A percentile compares a stretch with the other conserved stretches of the same genome.
Evolutionary conservation across 2,888 invertebrate genomes (phyloP).

Genomic region (Euzophera pinguis): DNA sequence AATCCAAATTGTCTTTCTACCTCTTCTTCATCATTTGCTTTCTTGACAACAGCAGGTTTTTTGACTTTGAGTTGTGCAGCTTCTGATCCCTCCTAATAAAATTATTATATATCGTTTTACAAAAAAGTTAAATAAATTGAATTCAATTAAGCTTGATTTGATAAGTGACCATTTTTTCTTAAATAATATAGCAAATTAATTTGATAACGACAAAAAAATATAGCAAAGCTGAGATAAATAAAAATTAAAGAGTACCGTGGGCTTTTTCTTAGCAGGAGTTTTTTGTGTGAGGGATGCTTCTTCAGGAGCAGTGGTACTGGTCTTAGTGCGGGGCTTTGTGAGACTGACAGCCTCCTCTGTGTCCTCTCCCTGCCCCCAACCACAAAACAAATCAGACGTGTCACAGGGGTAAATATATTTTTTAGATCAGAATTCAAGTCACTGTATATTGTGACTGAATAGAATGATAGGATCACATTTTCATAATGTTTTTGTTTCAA

Average conservation of each 20-base stretch:
- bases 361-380: constrained; percentile 65
- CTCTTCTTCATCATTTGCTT: constrained; percentile 60
- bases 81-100: constrained; percentile 66
- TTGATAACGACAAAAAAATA: too few species aligned
- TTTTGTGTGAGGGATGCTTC: constrained; percentile 75
- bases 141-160: too few species aligned
- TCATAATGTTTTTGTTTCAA: constrained; percentile 21
- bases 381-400: constrained; percentile 37
- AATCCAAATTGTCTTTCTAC: constrained; percentile 39
- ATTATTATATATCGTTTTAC: constrained; percentile 3
- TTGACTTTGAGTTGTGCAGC: constrained; percentile 71
- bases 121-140: constrained; percentile 13
- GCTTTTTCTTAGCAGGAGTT: constrained; percentile 73
- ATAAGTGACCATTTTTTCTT: too few species aligned
- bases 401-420: constrained; percentile 2
- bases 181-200: too few species aligned
- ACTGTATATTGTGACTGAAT: constrained; percentile 7
- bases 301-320: constrained; percentile 73
- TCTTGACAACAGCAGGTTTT: constrained; percentile 71
- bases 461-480: constrained; percentile 22
- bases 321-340: constrained; percentile 70
- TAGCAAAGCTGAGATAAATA: constrained; percentile 58
- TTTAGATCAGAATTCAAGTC: constrained; percentile 1
- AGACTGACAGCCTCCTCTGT: constrained; percentile 73
- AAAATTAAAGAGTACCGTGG: constrained; percentile 59